Evolutionary conservation across 2,888 invertebrate species (phyloP).

Genomic region (Mesoligia furuncula): DNA sequence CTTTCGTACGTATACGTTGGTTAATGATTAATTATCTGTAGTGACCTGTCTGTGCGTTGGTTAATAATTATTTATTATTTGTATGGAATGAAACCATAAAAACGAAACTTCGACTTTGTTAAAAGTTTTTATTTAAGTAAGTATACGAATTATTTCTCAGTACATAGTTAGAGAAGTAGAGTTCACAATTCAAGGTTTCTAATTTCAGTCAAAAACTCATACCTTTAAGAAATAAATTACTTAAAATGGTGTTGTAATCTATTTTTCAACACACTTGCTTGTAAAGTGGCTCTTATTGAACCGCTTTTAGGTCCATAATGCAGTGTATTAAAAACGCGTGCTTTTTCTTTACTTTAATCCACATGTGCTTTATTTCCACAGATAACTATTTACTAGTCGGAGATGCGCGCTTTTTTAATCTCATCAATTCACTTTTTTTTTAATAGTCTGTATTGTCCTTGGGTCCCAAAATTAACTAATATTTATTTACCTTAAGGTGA

Average conservation of each 20-base stretch:
- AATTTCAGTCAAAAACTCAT: neutral
- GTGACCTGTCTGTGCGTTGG: neutral
- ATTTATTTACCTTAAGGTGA: no score
- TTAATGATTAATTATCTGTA: slow-evolving; percentile 1
- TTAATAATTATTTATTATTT: neutral
- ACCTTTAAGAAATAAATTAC: slow-evolving; percentile 7
- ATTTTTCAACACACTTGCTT: no score
- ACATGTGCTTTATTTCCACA: no score
- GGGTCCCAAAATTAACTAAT: no score
- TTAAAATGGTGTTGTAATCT: slow-evolving; percentile 39
- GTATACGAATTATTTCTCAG: slow-evolving; percentile 19
- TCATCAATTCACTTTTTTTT: no score
- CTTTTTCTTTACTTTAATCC: no score
- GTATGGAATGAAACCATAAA: neutral
- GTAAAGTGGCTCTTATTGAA: no score
- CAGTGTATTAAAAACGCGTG: no score
- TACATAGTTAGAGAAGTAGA: neutral
- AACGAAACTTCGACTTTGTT: neutral
- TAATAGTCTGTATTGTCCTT: no score
- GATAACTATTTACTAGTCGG: no score
- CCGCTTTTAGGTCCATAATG: no score
- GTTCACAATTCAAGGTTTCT: neutral
- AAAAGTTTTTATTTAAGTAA: slow-evolving; percentile 5
- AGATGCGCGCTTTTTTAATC: no score
- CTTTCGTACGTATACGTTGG: neutral